These are phyloP conservation scores for Aurelia sp. DNA, from an alignment of 30 jellyfish, hydroid and myxozoan genomes.

Conservation along the genomic window DNA sequence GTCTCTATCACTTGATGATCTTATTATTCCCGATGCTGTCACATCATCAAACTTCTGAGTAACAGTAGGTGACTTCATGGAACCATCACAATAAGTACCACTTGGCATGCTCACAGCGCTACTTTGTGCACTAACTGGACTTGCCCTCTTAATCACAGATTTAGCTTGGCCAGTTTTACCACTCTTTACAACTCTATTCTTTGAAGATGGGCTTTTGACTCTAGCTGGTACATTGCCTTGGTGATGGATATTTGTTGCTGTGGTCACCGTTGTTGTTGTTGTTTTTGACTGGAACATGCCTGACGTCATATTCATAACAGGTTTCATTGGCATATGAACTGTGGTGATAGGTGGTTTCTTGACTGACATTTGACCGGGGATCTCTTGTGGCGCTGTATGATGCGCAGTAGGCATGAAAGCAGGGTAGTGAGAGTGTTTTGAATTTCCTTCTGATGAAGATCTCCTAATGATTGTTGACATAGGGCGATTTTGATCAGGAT, in stretches of 20 bases:
- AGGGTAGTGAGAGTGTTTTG: slow-evolving; percentile 4
- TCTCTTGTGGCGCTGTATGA: neutral
- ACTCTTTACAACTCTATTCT: slow-evolving; percentile 10
- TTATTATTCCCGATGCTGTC: neutral
- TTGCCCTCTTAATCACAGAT: slow-evolving; percentile 42
- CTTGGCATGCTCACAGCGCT: neutral
- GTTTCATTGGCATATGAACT: neutral
- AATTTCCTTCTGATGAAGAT: neutral
- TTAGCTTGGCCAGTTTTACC: slow-evolving; percentile 18
- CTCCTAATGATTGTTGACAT: neutral
- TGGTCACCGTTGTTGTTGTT: neutral
- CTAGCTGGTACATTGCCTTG: neutral
- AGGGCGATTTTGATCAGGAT: neutral
- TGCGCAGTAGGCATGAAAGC: neutral
- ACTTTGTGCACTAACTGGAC: slow-evolving; percentile 13
- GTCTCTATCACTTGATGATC: neutral
- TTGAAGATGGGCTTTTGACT: neutral
- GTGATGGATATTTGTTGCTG: neutral
- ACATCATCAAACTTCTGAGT: neutral
- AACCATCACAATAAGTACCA: neutral
- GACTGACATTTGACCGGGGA: neutral
- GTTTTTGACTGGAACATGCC: neutral
- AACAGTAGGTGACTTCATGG: neutral
- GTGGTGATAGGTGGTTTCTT: neutral
- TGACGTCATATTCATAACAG: neutral